Conservation (phyloP, 1,140 invertebrate species). For the Scylla paramamosain region DNA sequence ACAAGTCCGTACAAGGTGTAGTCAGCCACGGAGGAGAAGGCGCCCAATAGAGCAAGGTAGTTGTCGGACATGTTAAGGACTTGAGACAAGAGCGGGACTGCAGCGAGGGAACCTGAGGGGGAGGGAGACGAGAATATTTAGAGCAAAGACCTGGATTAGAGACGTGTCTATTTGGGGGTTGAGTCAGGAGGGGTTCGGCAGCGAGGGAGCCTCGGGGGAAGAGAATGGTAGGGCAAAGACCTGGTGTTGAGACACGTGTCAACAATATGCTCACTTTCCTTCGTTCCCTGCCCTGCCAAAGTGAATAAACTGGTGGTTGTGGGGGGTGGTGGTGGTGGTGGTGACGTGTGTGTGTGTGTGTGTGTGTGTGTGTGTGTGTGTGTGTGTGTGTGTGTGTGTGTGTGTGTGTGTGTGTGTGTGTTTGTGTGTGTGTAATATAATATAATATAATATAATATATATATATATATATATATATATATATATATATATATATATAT, state of each 20-base stretch:
- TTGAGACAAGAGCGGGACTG: conserved; percentile 65
- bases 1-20: conserved; percentile 75
- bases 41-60: conserved; percentile 72
- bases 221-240: neutral
- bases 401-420: neutral
- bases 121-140: neutral
- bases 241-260: neutral
- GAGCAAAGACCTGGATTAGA: neutral
- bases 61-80: conserved; percentile 69
- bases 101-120: conserved; percentile 73
- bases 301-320: neutral
- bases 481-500: conserved; percentile 62
- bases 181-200: neutral
- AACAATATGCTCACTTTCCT: neutral
- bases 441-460: conserved; percentile 54
- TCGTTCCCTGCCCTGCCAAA: neutral
- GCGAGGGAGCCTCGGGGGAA: neutral
- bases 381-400: neutral
- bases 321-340: neutral
- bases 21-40: conserved; percentile 67
- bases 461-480: conserved; percentile 62
- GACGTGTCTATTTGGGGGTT: neutral
- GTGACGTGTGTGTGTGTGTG: neutral
- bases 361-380: neutral
- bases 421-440: conserved; percentile 17